These are phyloP conservation scores for Anagyrus pseudococci DNA, from an alignment of 2,888 invertebrate genomes.

Conservation along the genomic window DNA sequence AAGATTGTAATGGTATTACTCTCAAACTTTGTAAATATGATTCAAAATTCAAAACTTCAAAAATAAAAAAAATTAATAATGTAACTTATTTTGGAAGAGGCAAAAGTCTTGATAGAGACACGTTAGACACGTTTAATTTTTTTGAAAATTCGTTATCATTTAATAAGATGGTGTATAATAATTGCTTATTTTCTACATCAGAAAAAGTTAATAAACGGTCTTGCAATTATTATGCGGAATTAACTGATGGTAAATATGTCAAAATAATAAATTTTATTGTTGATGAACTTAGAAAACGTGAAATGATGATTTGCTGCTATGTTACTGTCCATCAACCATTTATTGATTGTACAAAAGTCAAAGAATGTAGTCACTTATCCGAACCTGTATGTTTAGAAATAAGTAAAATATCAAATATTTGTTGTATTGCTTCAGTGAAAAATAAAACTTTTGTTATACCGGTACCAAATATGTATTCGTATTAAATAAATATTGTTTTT, in stretches of 20 bases:
- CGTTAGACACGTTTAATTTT: constrained; percentile 1
- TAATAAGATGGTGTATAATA: not conserved
- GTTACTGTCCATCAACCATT: not conserved
- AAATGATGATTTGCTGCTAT: not conserved
- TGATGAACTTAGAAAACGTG: not conserved
- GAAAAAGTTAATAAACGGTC: not conserved
- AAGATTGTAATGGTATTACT: not conserved
- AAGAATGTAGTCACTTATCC: not conserved
- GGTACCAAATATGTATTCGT: not conserved
- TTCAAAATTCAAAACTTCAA: not conserved
- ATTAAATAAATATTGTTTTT: too few species aligned
- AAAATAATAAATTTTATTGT: constrained; percentile 9
- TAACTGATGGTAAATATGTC: not conserved
- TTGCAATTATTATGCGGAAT: not conserved
- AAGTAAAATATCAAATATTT: not conserved
- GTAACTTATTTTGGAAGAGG: constrained; percentile 12
- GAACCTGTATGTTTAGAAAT: not conserved
- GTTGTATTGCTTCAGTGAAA: not conserved
- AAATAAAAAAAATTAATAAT: not conserved
- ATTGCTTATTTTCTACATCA: not conserved
- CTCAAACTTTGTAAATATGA: not conserved
- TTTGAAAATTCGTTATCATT: not conserved
- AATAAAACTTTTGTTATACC: not conserved
- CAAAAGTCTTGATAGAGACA: not conserved
- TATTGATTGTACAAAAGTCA: not conserved